Conservation (phyloP, 2,888 invertebrate species). For the Melanchra persicariae region DNA sequence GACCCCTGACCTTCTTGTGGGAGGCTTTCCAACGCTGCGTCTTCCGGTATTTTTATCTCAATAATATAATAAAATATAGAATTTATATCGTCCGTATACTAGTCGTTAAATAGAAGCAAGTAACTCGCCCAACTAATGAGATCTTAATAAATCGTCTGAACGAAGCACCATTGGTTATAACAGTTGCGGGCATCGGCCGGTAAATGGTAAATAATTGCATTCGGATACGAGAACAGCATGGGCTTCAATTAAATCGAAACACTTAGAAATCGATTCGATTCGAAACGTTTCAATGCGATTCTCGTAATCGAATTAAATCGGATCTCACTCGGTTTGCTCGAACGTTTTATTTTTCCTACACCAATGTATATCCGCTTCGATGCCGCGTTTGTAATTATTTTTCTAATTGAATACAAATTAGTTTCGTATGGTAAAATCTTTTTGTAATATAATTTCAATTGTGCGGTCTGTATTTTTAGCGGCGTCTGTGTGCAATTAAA, state of each 20-base stretch:
- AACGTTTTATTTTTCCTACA: slow-evolving; percentile 65
- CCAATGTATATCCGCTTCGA: slow-evolving; percentile 49
- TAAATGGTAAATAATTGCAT: slow-evolving; percentile 79
- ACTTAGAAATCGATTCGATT: slow-evolving; percentile 77
- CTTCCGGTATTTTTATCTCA: no score
- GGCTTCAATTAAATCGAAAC: slow-evolving; percentile 77
- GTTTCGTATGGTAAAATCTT: slow-evolving; percentile 47
- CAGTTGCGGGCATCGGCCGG: slow-evolving; percentile 68
- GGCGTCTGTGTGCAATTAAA: slow-evolving; percentile 12
- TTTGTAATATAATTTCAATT: slow-evolving; percentile 36
- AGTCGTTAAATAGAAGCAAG: not conserved
- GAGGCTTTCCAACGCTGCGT: no score
- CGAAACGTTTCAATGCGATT: slow-evolving; percentile 71
- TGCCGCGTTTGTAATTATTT: slow-evolving; percentile 59
- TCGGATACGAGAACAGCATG: slow-evolving; percentile 68
- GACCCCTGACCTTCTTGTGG: no score
- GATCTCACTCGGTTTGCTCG: slow-evolving; percentile 60
- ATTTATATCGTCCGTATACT: no score
- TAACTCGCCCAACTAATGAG: slow-evolving; percentile 43
- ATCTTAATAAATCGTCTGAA: slow-evolving; percentile 43
- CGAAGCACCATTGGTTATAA: slow-evolving; percentile 65
- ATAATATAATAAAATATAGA: not conserved
- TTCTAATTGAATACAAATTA: slow-evolving; percentile 67
- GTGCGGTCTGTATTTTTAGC: slow-evolving; percentile 12
- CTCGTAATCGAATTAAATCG: slow-evolving; percentile 78